These are phyloP conservation scores for Aramus guarauna DNA, from an alignment of 2,113 vertebrate species.

Conservation along the genomic window DNA sequence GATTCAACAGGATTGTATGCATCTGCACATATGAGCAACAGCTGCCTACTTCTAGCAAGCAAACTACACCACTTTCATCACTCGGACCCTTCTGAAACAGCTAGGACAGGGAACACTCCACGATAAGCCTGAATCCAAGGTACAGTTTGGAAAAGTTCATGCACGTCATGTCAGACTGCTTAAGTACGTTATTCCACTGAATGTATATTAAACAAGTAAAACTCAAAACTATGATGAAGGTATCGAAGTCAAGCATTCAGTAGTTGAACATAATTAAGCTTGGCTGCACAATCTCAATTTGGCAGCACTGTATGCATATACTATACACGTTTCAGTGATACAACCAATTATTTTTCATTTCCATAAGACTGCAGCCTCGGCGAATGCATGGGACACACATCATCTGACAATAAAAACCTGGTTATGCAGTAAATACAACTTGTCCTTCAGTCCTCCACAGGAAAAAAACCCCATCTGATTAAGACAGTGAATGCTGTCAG, in stretches of 20 bases:
- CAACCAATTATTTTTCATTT: neutral
- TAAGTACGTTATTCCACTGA: neutral
- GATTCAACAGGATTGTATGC: neutral
- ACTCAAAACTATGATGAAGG: neutral
- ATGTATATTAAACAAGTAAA: neutral
- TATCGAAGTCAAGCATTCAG: neutral
- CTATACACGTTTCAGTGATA: neutral
- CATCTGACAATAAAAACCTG: neutral
- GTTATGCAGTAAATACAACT: neutral
- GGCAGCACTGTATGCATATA: neutral
- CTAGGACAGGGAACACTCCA: neutral
- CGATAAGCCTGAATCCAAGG: neutral
- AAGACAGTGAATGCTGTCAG: neutral
- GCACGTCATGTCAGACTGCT: neutral
- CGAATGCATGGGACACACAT: neutral
- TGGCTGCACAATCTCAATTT: neutral
- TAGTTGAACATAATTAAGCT: neutral
- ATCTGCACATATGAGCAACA: neutral
- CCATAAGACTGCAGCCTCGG: neutral
- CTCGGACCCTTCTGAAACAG: neutral
- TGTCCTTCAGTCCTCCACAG: neutral
- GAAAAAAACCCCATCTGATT: neutral
- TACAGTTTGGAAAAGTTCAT: neutral
- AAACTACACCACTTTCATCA: neutral
- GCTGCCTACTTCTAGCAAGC: neutral